Percentiles rank a stretch among this genome's conserved stretches.
Evolutionary conservation across 1,140 invertebrate genomes (phyloP).

Genomic region (Rhynchophorus ferrugineus): DNA sequence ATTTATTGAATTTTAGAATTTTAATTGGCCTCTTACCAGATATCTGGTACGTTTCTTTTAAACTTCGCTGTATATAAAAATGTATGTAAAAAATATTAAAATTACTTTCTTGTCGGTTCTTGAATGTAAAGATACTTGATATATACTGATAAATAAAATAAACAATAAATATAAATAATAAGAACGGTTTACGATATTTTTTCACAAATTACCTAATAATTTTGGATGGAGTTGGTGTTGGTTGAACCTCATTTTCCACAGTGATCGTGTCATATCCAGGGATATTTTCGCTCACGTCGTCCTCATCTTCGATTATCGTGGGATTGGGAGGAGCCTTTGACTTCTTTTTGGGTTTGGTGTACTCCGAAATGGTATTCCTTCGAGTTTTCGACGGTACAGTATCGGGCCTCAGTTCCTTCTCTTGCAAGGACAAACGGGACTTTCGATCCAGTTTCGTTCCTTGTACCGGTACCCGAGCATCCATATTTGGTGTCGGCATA

Average conservation of each 20-base stretch:
- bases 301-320: constrained; percentile 7
- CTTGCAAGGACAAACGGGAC: neutral
- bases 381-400: neutral
- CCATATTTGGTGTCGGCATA: neutral
- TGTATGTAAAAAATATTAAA: too few relatives aligned
- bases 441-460: constrained; percentile 1
- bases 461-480: neutral
- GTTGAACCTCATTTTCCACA: constrained; percentile 5
- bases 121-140: too few relatives aligned
- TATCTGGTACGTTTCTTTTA: too few relatives aligned
- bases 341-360: constrained; percentile 4
- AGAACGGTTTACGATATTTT: too few relatives aligned
- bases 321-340: constrained; percentile 1
- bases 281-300: neutral
- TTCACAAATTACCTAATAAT: constrained; percentile 1
- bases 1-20: too few relatives aligned
- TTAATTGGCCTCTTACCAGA: too few relatives aligned
- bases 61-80: too few relatives aligned
- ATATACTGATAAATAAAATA: too few relatives aligned
- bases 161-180: too few relatives aligned
- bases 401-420: neutral
- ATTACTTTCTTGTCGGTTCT: too few relatives aligned
- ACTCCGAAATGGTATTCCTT: constrained; percentile 8
- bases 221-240: neutral
- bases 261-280: neutral